Evolutionary conservation across 92 coral and sea anemone species (phyloP), one percentile per base, ranked within the genome.

Genomic region (Epizoanthus ramosus): DNA sequence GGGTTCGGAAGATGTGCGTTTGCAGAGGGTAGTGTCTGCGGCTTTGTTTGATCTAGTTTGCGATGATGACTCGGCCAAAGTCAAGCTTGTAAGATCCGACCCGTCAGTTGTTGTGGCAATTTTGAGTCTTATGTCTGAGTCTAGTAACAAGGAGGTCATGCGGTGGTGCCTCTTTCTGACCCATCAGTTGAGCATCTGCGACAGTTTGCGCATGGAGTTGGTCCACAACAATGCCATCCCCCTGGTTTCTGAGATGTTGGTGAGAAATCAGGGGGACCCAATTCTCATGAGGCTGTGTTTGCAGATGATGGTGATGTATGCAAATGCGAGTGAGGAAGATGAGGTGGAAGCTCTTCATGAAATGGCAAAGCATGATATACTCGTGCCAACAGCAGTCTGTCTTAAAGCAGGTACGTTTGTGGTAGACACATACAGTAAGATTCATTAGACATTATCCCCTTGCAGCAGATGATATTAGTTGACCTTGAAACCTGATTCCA

Each of bases 291-390:
- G 97, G 33, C 86, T 93, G 10, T 95, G 98, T 68, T 88, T 94
- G 3, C 99, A 97, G 85, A 95, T 92, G 50, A 63, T 97, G 84
- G 98, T 97, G 59, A 97, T 93, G 89, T 91, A 93, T 63, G 98
- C 94, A 33, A 97, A 97, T 71, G 83, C 87, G 17, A 97, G 80
- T 66, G 97, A 90, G 35, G 92, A 92, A 63, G 90, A 88, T 5
- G 99, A 97, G 71, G 90, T 90, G 22, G 89, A 65, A 45, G 91
- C 87, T 47, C 91, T 97, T 13, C 91, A 94, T 45, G 97, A 94
- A 63, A 94, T 97, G 91, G 92, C 92, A 37, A 87, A 82, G 9
- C 90, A 87, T 89, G 87, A 88, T 37, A 85, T 94, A n/a, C 63
- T 97, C 3, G 88, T 84, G 60, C 93, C 99, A 8, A 89, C 97